Percentiles rank a stretch among this genome's conserved stretches.
Conservation (phyloP, 2,888 invertebrate species). For the Folsomia manolachei region DNA sequence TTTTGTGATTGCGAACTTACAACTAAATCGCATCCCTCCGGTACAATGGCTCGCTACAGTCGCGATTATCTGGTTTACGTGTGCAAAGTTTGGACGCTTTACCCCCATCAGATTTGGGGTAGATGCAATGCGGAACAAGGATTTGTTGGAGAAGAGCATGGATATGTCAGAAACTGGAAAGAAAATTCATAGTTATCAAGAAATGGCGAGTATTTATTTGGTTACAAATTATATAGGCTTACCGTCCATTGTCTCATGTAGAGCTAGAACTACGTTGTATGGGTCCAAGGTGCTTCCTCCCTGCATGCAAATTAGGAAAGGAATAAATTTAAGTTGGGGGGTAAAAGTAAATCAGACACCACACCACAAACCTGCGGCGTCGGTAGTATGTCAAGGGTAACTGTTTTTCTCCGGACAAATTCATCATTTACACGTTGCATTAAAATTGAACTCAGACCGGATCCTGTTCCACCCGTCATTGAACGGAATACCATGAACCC, state of each 20-base stretch:
- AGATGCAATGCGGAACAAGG: neutral
- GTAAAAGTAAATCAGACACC: no score
- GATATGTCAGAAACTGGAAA: neutral
- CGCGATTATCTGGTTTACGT: neutral
- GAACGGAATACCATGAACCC: neutral
- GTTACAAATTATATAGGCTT: no score
- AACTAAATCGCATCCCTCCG: neutral
- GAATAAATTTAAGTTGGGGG: neutral
- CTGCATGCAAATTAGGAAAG: no score
- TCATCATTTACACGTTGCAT: neutral
- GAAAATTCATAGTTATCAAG: no score
- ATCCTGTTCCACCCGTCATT: conserved; percentile 6
- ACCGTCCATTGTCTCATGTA: neutral
- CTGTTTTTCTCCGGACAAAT: neutral
- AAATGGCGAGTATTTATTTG: no score
- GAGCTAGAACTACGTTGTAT: neutral
- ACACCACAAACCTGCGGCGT: neutral
- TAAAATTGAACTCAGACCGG: neutral
- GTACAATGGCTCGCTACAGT: neutral
- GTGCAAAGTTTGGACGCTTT: neutral
- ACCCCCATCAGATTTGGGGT: neutral
- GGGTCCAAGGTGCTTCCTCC: neutral
- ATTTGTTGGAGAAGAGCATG: neutral
- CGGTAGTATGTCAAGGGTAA: neutral
- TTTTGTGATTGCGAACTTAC: neutral